Base-by-base conservation (phyloP, 2,888 invertebrate genomes). In the Pharmacophagus antenor region DNA sequence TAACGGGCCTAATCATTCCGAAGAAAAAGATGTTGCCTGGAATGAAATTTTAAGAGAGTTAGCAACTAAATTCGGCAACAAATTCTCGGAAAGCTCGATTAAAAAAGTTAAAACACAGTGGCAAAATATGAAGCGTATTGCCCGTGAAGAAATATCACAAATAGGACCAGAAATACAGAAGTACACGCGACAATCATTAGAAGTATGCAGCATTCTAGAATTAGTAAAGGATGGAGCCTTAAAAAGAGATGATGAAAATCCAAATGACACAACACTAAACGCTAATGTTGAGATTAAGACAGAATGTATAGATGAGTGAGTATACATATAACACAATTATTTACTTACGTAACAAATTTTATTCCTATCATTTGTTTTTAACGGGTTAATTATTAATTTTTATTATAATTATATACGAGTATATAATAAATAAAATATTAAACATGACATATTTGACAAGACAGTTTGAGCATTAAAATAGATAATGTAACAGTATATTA, bases 41-140 rank as follows among this genome's bases (percentile, higher is more conserved):
- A 84, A 84, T 50, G 87, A 88, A 60, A 89, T 91, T 66, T 71
- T 90, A 59, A 70, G 70, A 21, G 79, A 82, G 61, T 70, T 91
- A 56, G 72, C 77, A 1, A 58, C 66, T n/a, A 84, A 76, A 65
- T 90, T 85, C 55, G 89, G 90, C 3, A 75, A 70, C 56, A 91
- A 90, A 66, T 90, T 90, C 69, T 72, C 73, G 47, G 80, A 74
- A 15, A 88, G 81, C 64, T 84, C 87, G 18, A 84, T 82, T 23
- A 90, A 89, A 65, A 90, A 90, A 73, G 84, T 91, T 42, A 90
- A 90, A 67, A 89, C 88, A 3, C 89, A 90, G 65, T 91, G 91
- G 91, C 90, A 90, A 67, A 90, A 90, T 63, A 91, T 91, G 89
- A 91, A 89, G 70, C 80, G 88, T 17, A 84, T 88, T 52, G 89